A percentile compares a stretch with the other conserved stretches of the same genome.
phyloP scores from a whole-genome alignment of 2,888 invertebrate genomes.

The Ernsta delagoae region DNA sequence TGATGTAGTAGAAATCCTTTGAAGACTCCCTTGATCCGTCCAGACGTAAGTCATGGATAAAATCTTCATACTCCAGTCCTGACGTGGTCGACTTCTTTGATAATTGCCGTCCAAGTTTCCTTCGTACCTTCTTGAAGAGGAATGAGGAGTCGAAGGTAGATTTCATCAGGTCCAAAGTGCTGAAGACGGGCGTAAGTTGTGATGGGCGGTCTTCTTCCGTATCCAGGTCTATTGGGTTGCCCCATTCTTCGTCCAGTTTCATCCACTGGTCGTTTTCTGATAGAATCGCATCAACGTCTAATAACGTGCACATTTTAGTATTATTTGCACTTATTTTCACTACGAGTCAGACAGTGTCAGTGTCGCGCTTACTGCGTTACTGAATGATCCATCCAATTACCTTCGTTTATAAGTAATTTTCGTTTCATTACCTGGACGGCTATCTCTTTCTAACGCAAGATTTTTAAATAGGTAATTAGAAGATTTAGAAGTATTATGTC shows the following conservation, averaged over 20 bases:
- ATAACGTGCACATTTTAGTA: conserved; percentile 50
- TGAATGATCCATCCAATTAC: conserved; percentile 8
- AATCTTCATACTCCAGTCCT: conserved; percentile 63
- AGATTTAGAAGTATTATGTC: no score
- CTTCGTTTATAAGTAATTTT: conserved; percentile 22
- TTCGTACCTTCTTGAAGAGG: conserved; percentile 63
- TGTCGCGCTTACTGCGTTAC: conserved; percentile 4
- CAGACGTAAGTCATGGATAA: conserved; percentile 59
- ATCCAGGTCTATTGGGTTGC: conserved; percentile 69
- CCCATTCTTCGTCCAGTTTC: conserved; percentile 71
- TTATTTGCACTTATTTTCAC: not conserved
- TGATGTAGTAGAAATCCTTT: conserved; percentile 62
- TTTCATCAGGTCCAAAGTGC: conserved; percentile 62
- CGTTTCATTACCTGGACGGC: not conserved
- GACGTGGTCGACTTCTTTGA: conserved; percentile 56
- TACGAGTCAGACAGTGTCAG: not conserved
- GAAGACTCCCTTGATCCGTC: conserved; percentile 49
- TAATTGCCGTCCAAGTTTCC: conserved; percentile 57
- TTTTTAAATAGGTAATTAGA: not conserved
- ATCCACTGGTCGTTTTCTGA: conserved; percentile 72
- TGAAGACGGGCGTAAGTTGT: conserved; percentile 57
- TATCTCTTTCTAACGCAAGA: conserved; percentile 8
- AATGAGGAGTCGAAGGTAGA: conserved; percentile 73
- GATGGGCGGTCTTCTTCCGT: conserved; percentile 61
- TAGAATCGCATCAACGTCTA: conserved; percentile 66